Conservation (phyloP, 1,140 invertebrate genomes). For the Hormaphis cornu region DNA sequence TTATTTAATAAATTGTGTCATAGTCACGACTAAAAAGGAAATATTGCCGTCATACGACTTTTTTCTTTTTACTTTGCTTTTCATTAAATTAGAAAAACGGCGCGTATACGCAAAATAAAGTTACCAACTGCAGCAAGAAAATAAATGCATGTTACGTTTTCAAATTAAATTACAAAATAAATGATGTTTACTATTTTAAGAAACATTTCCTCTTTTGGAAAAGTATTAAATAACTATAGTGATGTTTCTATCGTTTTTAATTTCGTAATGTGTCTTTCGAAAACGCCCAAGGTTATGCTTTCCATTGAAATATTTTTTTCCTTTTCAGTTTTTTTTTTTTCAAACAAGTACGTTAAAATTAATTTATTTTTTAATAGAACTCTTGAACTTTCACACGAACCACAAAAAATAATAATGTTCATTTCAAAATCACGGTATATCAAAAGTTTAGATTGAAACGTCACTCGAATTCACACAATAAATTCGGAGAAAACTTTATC, state of each 20-base stretch:
- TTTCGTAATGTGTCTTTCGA: neutral
- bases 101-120: neutral
- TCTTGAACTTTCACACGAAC: neutral
- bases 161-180: constrained; percentile 32
- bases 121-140: constrained; percentile 29
- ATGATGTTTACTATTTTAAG: constrained; percentile 12
- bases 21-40: constrained; percentile 9
- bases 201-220: constrained; percentile 1
- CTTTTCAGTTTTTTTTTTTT: neutral
- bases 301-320: neutral
- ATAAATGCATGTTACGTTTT: constrained; percentile 29
- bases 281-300: constrained; percentile 8
- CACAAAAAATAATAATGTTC: neutral
- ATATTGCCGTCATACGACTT: constrained; percentile 28
- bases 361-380: neutral
- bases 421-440: neutral
- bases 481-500: no score
- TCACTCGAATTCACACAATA: no score
- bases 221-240: constrained; percentile 27
- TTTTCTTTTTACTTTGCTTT: constrained; percentile 4
- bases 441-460: neutral
- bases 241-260: constrained; percentile 23
- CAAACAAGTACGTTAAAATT: neutral
- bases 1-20: constrained; percentile 31
- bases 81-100: constrained; percentile 31